Evolutionary conservation across 2,797 vertebrate species (phyloP).

Genomic region (Balearica regulorum): DNA sequence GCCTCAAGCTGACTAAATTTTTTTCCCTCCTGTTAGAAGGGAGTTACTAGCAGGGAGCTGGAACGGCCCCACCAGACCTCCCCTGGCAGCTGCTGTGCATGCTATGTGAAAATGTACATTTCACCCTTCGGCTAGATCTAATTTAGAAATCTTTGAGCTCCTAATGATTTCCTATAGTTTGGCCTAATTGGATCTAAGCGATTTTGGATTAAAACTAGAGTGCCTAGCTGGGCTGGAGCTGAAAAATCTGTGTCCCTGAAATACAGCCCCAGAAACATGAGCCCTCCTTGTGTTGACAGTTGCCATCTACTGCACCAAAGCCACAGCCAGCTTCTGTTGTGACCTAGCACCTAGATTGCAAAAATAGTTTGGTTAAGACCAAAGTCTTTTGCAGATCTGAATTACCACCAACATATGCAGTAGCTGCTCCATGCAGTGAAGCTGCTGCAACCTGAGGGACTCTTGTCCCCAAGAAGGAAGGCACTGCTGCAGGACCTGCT

Average conservation of each 20-base stretch:
- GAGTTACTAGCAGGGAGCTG: background rate
- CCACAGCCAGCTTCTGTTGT: background rate
- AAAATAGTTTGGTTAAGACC: background rate
- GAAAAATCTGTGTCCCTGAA: background rate
- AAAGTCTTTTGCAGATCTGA: background rate
- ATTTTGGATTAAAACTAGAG: slow-evolving; percentile 10
- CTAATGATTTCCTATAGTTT: slow-evolving; percentile 51
- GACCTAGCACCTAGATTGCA: background rate
- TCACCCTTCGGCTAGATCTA: slow-evolving; percentile 39
- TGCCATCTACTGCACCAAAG: background rate
- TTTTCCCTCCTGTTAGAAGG: background rate
- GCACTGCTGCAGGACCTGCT: background rate
- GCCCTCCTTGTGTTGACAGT: background rate
- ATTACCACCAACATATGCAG: accelerated
- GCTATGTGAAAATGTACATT: background rate
- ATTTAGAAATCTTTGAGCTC: slow-evolving; percentile 42
- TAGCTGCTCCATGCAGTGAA: background rate
- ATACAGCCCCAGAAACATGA: background rate
- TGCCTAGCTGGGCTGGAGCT: background rate
- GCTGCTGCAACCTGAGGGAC: background rate
- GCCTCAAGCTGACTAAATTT: background rate
- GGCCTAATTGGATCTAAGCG: slow-evolving; percentile 39
- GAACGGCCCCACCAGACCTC: background rate
- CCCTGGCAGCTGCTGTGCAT: background rate
- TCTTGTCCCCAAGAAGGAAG: too few species aligned